phyloP scores from a whole-genome alignment of 2,888 invertebrate species.

The Apotomis capreana region DNA sequence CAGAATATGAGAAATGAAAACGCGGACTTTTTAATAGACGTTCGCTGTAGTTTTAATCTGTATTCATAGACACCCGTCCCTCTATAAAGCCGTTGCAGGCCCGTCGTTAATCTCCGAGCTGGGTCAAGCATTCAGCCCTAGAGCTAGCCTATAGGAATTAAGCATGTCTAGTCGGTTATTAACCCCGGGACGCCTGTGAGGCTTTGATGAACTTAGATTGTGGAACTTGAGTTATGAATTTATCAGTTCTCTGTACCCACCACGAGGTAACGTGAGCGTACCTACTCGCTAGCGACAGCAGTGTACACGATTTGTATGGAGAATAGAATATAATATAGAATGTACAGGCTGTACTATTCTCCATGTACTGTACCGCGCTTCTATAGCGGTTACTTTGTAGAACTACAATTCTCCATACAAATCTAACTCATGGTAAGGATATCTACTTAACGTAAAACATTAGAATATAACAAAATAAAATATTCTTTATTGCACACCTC shows the following conservation, averaged over 20 bases:
- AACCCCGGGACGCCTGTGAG: constrained; percentile 9
- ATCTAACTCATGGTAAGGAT: too few relatives aligned
- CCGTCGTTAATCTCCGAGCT: constrained; percentile 8
- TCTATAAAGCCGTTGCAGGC: background rate
- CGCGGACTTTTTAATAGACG: background rate
- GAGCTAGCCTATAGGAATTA: constrained; percentile 7
- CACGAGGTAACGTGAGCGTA: background rate
- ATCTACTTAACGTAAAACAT: too few relatives aligned
- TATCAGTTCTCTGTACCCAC: background rate
- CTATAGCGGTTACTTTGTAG: too few relatives aligned
- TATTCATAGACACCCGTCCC: constrained; percentile 19
- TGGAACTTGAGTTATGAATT: constrained; percentile 24
- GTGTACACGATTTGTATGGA: too few relatives aligned
- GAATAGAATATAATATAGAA: too few relatives aligned
- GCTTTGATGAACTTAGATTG: background rate
- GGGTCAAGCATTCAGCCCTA: constrained; percentile 12
- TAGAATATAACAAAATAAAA: too few relatives aligned
- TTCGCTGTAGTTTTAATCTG: constrained; percentile 13
- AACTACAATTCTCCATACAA: too few relatives aligned
- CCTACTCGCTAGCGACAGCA: too few relatives aligned
- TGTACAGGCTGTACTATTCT: too few relatives aligned
- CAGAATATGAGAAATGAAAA: too few relatives aligned
- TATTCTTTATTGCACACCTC: too few relatives aligned
- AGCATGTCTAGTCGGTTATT: constrained; percentile 21
- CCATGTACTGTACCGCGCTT: too few relatives aligned